Base-by-base conservation (phyloP, 2,888 invertebrate species). In the Scaptomyza caliginosa region DNA sequence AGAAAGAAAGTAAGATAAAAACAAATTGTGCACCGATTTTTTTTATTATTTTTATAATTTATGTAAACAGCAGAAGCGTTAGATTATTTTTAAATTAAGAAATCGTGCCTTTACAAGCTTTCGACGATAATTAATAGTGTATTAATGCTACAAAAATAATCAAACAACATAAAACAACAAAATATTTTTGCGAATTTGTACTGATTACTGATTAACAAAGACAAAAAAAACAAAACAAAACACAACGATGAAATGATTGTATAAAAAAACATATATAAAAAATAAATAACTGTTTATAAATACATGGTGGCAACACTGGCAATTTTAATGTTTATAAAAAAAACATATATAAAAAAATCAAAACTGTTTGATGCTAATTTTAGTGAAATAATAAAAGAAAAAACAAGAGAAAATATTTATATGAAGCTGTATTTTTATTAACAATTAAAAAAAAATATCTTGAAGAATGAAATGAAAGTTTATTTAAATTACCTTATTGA, bases 121-220 rank as follows among this genome's bases (percentile, higher is more conserved):
- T 72, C 8, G 16, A 34, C 28, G 58, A 66, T 48, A 50, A 59
- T 69, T 66, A 64, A 67, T 60, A 66, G 55, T 56, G 52, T 63
- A 54, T 60, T 68, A 65, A 74, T 74, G 58, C 57, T 54, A 72
- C 49, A 55, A 50, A 64, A 57, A 57, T 55, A 71, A 38, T 55
- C 56, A 43, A 54, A 32, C 57, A 56, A 67, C 50, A 63, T 66
- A 67, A 46, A 57, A 56, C 40, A 54, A 34, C 55, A 57, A 67
- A 46, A 64, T 67, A 67, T 70, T 68, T 73, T 79, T 72, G 74
- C 86, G 73, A 87, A 86, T 89, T 88, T 86, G 89, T 88, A 89
- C 89, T 89, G 89, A 89, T 85, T 76, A 85, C 77, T 77, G 81
- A 88, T 86, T 86, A 89, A 89, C 84, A 84, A 76, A 34, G 67